Conservation (phyloP, 2,797 vertebrate genomes). For the Pachyuromys duprasi region DNA sequence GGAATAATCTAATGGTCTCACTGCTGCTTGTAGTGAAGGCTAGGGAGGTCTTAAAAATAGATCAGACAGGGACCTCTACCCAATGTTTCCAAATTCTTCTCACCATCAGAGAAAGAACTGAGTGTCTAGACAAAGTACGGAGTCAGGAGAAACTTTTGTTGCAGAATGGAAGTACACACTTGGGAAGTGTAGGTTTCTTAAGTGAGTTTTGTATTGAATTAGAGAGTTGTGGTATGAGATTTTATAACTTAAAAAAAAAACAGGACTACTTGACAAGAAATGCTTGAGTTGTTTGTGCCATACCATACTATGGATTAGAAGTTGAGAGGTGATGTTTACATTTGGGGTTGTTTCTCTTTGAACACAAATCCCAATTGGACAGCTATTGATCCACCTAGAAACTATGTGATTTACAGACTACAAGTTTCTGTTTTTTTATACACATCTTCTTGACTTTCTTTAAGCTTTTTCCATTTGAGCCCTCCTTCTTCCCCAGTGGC, state of each 20-base stretch:
- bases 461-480: background rate
- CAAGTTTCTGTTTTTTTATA: background rate
- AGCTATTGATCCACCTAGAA: background rate
- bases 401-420: background rate
- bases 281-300: background rate
- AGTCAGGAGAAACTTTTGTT: background rate
- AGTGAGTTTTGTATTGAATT: background rate
- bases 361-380: background rate
- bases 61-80: background rate
- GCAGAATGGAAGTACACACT: background rate
- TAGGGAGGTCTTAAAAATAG: background rate
- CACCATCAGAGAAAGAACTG: background rate
- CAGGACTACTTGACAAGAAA: background rate
- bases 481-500: background rate
- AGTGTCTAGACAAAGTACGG: background rate
- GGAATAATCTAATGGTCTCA: background rate
- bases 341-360: background rate
- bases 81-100: background rate
- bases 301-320: background rate
- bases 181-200: background rate
- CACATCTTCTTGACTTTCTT: background rate
- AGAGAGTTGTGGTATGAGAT: background rate
- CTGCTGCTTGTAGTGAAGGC: background rate
- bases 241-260: background rate
- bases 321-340: background rate